Conservation (phyloP, 2,113 vertebrate species). For the Sminthopsis crassicaudata region DNA sequence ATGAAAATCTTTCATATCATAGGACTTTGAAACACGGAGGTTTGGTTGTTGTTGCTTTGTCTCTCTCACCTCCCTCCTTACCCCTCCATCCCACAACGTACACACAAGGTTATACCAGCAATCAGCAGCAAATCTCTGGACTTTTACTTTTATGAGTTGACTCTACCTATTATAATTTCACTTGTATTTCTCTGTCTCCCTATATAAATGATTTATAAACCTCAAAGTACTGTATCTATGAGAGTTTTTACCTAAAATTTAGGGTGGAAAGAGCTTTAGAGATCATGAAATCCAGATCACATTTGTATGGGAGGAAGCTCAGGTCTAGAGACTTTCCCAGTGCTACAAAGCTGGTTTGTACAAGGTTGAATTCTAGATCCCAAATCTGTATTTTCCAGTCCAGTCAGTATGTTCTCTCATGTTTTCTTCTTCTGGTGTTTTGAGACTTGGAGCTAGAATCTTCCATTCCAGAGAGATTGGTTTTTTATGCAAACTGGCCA, state of each 20-base stretch:
- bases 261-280: background rate
- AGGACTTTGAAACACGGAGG: background rate
- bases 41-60: background rate
- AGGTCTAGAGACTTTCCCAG: background rate
- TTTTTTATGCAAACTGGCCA: no score
- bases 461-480: background rate
- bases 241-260: background rate
- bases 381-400: fast-evolving
- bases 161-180: background rate
- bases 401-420: no score
- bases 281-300: background rate
- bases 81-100: no score
- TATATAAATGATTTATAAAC: background rate
- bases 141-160: background rate
- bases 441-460: fast-evolving
- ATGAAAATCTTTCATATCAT: background rate
- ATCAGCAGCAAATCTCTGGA: background rate
- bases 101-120: background rate
- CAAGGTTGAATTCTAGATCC: no score
- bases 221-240: background rate
- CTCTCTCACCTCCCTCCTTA: no score
- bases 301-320: background rate
- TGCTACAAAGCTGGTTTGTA: background rate
- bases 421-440: background rate
- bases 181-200: background rate